phyloP scores from a whole-genome alignment of 2,113 vertebrate species.

The Urocynchramus pylzowi region DNA sequence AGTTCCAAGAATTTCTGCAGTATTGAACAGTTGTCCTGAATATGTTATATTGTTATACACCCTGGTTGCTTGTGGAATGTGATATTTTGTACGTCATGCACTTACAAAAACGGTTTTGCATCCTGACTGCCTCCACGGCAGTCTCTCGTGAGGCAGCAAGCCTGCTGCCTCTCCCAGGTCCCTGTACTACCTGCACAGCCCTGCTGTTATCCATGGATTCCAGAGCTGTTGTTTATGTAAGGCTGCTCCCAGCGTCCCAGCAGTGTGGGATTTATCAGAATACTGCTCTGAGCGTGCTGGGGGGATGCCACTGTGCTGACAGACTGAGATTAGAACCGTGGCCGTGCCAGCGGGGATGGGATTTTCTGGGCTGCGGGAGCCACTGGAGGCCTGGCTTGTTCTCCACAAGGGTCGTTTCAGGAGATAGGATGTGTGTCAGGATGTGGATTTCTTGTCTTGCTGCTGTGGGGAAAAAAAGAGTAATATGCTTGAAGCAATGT shows the following conservation, averaged over 20 bases:
- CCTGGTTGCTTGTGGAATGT: not conserved
- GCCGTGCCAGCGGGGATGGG: not conserved
- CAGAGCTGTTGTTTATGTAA: constrained; percentile 4
- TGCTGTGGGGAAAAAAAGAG: not conserved
- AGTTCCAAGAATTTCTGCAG: not conserved
- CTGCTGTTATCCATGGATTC: not conserved
- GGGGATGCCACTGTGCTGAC: constrained; percentile 6
- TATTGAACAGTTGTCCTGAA: not conserved
- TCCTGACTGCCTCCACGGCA: not conserved
- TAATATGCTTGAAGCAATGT: not conserved
- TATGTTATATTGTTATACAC: not conserved
- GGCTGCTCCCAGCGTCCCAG: constrained; percentile 15
- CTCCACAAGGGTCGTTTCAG: not conserved
- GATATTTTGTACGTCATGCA: not conserved
- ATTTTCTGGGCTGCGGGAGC: not conserved
- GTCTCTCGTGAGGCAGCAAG: not conserved
- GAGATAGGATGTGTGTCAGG: not conserved
- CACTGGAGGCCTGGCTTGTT: constrained; percentile 10
- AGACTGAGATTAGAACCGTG: constrained; percentile 26
- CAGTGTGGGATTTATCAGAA: constrained; percentile 32
- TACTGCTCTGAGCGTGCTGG: not conserved
- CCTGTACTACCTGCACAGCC: constrained; percentile 8
- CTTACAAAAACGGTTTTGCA: not conserved
- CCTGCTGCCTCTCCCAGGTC: not conserved
- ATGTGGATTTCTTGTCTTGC: not conserved